Evolutionary conservation across 1,140 invertebrate species (phyloP).

Genomic region (Drosophila arizonae): DNA sequence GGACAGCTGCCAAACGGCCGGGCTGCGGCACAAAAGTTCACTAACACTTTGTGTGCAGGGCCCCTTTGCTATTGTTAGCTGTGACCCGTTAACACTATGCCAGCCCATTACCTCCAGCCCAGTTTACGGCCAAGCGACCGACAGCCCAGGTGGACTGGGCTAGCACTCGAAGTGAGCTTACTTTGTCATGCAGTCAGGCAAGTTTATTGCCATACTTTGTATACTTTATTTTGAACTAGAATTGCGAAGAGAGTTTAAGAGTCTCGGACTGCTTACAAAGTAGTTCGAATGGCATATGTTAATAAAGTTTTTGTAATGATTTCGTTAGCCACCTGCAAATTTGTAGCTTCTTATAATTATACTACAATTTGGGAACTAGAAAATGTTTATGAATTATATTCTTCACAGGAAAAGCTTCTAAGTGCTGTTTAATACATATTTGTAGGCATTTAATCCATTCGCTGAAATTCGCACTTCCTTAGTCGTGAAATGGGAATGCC

Average conservation of each 20-base stretch:
- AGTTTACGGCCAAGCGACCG: constrained; percentile 5
- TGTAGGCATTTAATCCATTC: too few species aligned
- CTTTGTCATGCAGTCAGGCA: neutral
- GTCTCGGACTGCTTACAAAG: neutral
- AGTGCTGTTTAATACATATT: too few species aligned
- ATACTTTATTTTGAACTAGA: neutral
- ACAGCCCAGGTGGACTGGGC: neutral
- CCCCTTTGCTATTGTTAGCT: constrained; percentile 25
- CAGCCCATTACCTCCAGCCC: neutral
- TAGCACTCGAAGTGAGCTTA: neutral
- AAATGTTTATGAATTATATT: neutral
- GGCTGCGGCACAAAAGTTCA: constrained; percentile 22
- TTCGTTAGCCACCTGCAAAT: too few species aligned
- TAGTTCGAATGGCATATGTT: neutral
- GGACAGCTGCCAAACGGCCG: constrained; percentile 36
- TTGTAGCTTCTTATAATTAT: too few species aligned
- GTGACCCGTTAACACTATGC: constrained; percentile 30
- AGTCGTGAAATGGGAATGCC: neutral
- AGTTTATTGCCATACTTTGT: neutral
- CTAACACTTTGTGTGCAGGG: constrained; percentile 19
- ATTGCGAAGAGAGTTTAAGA: neutral
- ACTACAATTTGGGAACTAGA: too few species aligned
- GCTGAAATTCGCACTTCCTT: neutral
- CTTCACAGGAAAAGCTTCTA: too few species aligned
- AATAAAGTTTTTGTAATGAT: neutral